These are phyloP conservation scores for Illadopsis cleaveri DNA, from an alignment of 2,113 vertebrate species.

Conservation along the genomic window DNA sequence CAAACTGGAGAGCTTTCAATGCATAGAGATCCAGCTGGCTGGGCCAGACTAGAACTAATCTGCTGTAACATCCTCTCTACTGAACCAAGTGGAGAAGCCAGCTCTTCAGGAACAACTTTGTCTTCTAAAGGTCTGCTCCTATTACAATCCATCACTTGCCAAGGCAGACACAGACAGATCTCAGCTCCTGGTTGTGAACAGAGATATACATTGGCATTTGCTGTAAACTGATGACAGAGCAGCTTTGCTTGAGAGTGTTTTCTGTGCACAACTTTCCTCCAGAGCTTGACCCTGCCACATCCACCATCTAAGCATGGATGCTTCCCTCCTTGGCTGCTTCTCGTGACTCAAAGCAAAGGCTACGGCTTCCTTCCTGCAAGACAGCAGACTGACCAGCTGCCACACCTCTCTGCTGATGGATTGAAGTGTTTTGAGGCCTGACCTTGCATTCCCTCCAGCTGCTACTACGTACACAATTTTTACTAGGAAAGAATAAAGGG, in stretches of 20 bases:
- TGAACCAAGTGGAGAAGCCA: not conserved
- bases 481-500: constrained; percentile 55
- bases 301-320: not conserved
- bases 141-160: not conserved
- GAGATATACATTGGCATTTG: not conserved
- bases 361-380: not conserved
- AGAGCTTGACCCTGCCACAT: not conserved
- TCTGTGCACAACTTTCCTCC: not conserved
- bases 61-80: not conserved
- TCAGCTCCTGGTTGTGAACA: not conserved
- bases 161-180: not conserved
- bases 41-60: not conserved
- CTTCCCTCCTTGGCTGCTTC: not conserved
- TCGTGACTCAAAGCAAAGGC: not conserved
- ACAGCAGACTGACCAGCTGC: not conserved
- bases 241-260: not conserved
- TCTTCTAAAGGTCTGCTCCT: not conserved
- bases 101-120: not conserved
- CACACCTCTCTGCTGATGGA: constrained; percentile 31
- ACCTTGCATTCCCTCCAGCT: not conserved
- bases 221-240: not conserved
- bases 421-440: not conserved
- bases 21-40: not conserved
- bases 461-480: not conserved
- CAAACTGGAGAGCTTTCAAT: not conserved